A percentile compares a stretch with the other conserved stretches of the same genome.
These are phyloP conservation scores for Dilophus febrilis DNA, from an alignment of 2,888 invertebrate species.

Conservation along the genomic window DNA sequence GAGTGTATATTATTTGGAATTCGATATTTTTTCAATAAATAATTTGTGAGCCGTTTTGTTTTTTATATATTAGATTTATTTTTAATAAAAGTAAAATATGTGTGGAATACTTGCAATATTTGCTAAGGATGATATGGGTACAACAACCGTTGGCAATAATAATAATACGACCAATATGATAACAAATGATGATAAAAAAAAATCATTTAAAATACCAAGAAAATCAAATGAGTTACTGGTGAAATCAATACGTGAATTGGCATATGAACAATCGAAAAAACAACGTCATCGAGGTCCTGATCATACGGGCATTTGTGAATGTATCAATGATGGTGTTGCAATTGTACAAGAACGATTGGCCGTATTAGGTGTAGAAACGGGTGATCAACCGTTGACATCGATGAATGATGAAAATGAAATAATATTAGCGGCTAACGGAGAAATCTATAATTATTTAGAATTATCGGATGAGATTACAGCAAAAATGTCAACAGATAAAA, in stretches of 20 bases:
- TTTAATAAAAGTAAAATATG: slow-evolving; percentile 11
- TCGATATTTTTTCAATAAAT: too few relatives aligned
- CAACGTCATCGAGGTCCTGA: slow-evolving; percentile 29
- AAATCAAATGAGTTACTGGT: slow-evolving; percentile 11
- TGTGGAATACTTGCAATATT: slow-evolving; percentile 29
- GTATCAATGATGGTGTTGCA: slow-evolving; percentile 21
- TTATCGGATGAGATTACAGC: slow-evolving; percentile 22
- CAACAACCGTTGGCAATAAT: too few relatives aligned
- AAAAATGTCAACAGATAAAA: slow-evolving; percentile 11
- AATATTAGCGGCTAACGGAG: slow-evolving; percentile 26
- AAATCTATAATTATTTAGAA: slow-evolving; percentile 28
- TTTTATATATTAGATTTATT: too few relatives aligned
- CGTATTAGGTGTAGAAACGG: slow-evolving; percentile 23
- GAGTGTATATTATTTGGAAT: too few relatives aligned
- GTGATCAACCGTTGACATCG: slow-evolving; percentile 25
- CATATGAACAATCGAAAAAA: slow-evolving; percentile 23
- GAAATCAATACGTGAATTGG: slow-evolving; percentile 19
- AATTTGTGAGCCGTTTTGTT: too few relatives aligned
- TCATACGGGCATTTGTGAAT: slow-evolving; percentile 21
- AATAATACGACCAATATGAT: too few relatives aligned
- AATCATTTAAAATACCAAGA: slow-evolving; percentile 15
- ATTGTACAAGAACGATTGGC: slow-evolving; percentile 26
- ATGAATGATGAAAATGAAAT: slow-evolving; percentile 15
- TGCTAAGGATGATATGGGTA: slow-evolving; percentile 18
- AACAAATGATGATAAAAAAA: too few relatives aligned